Evolutionary conservation across 2,113 vertebrate genomes (phyloP).

Genomic region (Scalopus aquaticus): DNA sequence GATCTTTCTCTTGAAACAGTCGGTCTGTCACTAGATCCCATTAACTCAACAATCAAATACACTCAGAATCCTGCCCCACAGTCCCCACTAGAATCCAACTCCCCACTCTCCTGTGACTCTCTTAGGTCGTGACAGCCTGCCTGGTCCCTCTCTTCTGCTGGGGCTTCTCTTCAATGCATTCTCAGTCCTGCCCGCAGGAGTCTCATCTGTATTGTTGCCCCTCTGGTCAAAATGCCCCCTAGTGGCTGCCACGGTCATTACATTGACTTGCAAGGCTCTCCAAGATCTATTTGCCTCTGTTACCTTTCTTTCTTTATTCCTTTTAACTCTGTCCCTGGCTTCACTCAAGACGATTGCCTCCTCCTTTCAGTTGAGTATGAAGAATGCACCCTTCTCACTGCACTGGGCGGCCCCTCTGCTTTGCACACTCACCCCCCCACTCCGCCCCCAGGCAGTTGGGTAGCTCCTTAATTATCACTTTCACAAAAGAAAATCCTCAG

Average conservation of each 20-base stretch:
- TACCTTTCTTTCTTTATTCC: no score
- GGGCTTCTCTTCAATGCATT: background rate
- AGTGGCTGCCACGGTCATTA: background rate
- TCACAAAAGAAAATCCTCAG: background rate
- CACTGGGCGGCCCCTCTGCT: background rate
- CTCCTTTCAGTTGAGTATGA: rapidly evolving
- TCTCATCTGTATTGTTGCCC: background rate
- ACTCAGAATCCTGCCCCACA: background rate
- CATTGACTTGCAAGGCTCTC: background rate
- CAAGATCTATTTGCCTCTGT: no score
- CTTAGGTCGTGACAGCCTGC: no score
- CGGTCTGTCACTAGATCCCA: background rate
- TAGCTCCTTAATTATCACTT: background rate
- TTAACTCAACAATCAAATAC: background rate
- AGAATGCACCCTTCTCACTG: rapidly evolving
- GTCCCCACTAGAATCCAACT: background rate
- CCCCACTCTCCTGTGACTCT: background rate
- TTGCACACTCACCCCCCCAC: background rate
- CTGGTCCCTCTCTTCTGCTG: background rate
- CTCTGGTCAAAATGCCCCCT: background rate
- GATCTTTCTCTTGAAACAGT: background rate
- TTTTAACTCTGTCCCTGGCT: background rate
- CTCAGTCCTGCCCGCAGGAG: background rate
- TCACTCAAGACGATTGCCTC: background rate
- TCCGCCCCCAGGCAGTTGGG: background rate